Evolutionary conservation across 2,113 vertebrate genomes (phyloP).

Genomic region (Pluvialis apricaria): DNA sequence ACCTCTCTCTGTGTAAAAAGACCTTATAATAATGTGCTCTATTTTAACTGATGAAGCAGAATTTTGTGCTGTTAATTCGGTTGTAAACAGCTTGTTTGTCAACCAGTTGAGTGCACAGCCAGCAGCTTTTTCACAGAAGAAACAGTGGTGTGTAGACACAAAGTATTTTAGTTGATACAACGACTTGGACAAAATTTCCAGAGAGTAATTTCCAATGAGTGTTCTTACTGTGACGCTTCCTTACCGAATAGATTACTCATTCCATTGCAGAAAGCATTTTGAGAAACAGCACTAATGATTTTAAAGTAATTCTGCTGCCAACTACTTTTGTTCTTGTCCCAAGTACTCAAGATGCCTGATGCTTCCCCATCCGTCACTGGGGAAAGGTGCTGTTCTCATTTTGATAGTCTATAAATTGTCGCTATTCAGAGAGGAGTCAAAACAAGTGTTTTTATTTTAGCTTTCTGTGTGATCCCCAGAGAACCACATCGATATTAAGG

Average conservation of each 20-base stretch:
- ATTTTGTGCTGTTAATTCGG: neutral
- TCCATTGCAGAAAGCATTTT: neutral
- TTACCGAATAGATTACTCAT: neutral
- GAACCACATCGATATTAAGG: neutral
- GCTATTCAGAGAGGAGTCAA: constrained; percentile 53
- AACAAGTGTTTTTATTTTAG: neutral
- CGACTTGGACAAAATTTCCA: neutral
- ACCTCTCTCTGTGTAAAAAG: constrained; percentile 45
- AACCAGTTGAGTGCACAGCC: neutral
- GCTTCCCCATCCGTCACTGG: neutral
- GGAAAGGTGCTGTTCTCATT: constrained; percentile 3
- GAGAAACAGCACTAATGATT: neutral
- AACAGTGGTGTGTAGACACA: neutral
- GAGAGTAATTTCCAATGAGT: neutral
- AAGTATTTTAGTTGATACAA: neutral
- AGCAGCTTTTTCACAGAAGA: neutral
- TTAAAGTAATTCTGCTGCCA: neutral
- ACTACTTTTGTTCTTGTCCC: neutral
- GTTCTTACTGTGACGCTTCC: neutral
- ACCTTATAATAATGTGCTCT: neutral
- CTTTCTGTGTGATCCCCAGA: neutral
- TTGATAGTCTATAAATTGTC: neutral
- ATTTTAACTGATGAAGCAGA: neutral
- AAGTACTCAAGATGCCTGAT: neutral
- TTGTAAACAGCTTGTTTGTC: neutral